phyloP scores from a whole-genome alignment of 2,113 vertebrate genomes.

The Xyliphius kryptos region DNA sequence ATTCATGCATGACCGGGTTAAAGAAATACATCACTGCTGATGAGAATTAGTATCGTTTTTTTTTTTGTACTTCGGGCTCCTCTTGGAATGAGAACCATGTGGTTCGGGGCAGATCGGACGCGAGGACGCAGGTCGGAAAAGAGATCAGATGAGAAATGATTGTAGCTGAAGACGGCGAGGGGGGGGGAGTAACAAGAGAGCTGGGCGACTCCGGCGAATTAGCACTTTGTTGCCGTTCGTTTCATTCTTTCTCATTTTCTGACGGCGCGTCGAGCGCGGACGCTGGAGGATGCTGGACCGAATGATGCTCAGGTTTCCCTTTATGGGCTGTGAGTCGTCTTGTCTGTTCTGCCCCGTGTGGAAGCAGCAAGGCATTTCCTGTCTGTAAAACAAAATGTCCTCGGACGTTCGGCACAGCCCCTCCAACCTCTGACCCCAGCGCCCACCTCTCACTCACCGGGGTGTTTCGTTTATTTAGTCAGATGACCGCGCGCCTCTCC shows the following conservation, averaged over 20 bases:
- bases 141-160: constrained; percentile 40
- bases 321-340: constrained; percentile 56
- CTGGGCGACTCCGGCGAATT: constrained; percentile 23
- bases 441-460: constrained; percentile 55
- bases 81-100: constrained; percentile 33
- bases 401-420: constrained; percentile 47
- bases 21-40: constrained; percentile 36
- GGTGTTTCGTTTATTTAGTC: constrained; percentile 25
- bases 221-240: constrained; percentile 32
- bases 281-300: too few relatives aligned
- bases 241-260: constrained; percentile 6
- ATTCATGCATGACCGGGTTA: constrained; percentile 34
- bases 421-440: constrained; percentile 53
- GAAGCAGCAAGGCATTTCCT: constrained; percentile 65
- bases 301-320: constrained; percentile 24
- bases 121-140: constrained; percentile 30
- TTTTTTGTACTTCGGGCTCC: constrained; percentile 23
- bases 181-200: background rate
- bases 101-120: constrained; percentile 42
- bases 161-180: constrained; percentile 18
- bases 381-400: constrained; percentile 53
- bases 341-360: constrained; percentile 57
- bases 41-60: constrained; percentile 34
- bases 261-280: too few relatives aligned
- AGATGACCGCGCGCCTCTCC: background rate